Evolutionary conservation across 2,888 invertebrate genomes (phyloP), one percentile per base, ranked within the genome.

Genomic region (Drepana falcataria): DNA sequence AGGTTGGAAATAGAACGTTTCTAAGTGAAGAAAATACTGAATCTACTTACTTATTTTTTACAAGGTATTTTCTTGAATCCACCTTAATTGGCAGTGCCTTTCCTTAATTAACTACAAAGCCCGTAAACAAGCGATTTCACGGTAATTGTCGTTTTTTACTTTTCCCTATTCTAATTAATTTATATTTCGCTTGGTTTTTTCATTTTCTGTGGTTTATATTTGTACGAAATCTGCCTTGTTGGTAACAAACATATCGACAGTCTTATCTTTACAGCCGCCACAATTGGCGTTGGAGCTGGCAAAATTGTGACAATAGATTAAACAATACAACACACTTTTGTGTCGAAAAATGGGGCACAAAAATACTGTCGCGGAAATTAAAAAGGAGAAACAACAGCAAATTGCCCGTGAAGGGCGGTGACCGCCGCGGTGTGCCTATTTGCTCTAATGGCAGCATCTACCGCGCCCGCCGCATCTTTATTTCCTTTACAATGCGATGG

Each of bases 351-450:
- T 73, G 65, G 61, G 61, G 69, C 73, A 81, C 69, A 68, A 79
- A 80, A 84, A 82, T 76, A 76, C 77, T 75, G 77, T 72, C 69
- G 65, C 75, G 81, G 83, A 84, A 86, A 86, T 86, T 85, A 84
- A 85, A 72, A 85, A 81, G 73, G 66, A 75, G 75, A 77, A 85
- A 85, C 83, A 86, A 84, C 81, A 77, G 81, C 74, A 79, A 85
- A 85, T 85, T 82, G 75, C 69, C 78, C 77, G 80, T 80, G 77
- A 81, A 79, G 74, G 73, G 74, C 73, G 73, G 75, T 73, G 74
- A 73, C n/a, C n/a, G n/a, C 66, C 65, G 62, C 58, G 59, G 67
- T 66, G 67, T 58, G 71, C 69, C 75, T 79, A 74, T 84, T 80
- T 64, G 59, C 69, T 71, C 65, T 83, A 81, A 83, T 77, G 77